These are phyloP conservation scores for Porites cylindrica DNA, from an alignment of 92 coral and sea anemone species.

Conservation along the genomic window DNA sequence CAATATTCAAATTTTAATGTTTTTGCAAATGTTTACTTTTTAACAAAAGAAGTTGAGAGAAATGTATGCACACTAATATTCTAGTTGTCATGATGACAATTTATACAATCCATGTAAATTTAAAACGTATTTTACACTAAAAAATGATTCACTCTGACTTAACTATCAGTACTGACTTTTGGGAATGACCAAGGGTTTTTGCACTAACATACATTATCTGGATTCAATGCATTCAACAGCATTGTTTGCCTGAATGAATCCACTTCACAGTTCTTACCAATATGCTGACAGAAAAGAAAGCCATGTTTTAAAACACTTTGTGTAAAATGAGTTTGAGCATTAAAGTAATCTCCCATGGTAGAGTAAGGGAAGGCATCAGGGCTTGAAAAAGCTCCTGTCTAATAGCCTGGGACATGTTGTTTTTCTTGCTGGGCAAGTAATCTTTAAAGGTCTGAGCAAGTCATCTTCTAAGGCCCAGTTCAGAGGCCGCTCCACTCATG, in stretches of 20 bases:
- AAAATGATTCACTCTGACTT: conserved; percentile 35
- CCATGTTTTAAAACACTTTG: neutral
- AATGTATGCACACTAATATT: conserved; percentile 38
- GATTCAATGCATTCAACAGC: neutral
- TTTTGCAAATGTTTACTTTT: conserved; percentile 48
- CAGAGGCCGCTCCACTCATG: no score
- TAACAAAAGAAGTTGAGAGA: conserved; percentile 46
- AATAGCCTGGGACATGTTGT: no score
- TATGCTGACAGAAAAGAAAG: neutral
- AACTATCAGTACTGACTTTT: conserved; percentile 11
- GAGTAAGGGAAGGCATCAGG: no score
- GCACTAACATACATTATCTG: neutral
- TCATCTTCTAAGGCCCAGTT: no score
- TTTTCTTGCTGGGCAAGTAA: no score
- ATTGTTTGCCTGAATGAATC: no score
- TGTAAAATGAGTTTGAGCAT: no score
- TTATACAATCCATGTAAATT: conserved; percentile 25
- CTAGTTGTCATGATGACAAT: conserved; percentile 10
- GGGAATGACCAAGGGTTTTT: neutral
- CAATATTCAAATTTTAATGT: conserved; percentile 27
- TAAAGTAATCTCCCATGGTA: no score
- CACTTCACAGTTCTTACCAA: no score
- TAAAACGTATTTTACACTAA: conserved; percentile 51
- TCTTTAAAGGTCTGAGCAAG: no score
- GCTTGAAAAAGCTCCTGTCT: no score